Percentiles rank a stretch among this genome's conserved stretches.
Evolutionary conservation across 2,113 vertebrate species (phyloP).

Genomic region (Anolis carolinensis): DNA sequence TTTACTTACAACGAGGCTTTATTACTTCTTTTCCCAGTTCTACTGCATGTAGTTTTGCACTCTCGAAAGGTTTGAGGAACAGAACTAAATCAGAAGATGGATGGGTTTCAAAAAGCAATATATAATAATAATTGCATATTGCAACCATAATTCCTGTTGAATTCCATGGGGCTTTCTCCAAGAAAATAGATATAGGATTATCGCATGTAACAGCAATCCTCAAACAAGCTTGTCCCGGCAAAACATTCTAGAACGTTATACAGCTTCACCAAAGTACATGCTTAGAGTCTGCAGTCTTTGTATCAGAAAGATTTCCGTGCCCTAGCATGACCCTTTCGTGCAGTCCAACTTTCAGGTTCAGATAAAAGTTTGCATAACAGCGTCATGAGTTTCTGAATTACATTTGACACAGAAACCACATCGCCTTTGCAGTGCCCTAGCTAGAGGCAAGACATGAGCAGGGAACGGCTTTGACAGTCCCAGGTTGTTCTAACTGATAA

Average conservation of each 20-base stretch:
- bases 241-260: background rate
- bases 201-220: background rate
- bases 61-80: background rate
- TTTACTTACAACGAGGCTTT: no score
- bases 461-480: background rate
- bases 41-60: background rate
- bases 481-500: background rate
- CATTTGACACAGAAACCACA: background rate
- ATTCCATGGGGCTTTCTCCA: background rate
- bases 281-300: background rate
- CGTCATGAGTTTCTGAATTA: fast-evolving
- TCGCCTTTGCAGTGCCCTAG: background rate
- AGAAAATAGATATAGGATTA: background rate
- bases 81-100: background rate
- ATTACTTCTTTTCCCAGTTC: background rate
- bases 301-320: background rate
- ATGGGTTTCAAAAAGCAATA: background rate
- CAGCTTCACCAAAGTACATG: background rate
- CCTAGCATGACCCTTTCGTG: background rate
- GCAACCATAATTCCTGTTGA: background rate
- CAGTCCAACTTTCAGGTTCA: background rate
- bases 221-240: background rate
- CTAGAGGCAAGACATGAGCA: background rate
- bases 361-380: background rate
- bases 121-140: fast-evolving